A percentile compares a stretch with the other conserved stretches of the same genome.
These are phyloP conservation scores for Bambusicola thoracicus DNA, from an alignment of 2,113 vertebrate genomes.

Conservation along the genomic window DNA sequence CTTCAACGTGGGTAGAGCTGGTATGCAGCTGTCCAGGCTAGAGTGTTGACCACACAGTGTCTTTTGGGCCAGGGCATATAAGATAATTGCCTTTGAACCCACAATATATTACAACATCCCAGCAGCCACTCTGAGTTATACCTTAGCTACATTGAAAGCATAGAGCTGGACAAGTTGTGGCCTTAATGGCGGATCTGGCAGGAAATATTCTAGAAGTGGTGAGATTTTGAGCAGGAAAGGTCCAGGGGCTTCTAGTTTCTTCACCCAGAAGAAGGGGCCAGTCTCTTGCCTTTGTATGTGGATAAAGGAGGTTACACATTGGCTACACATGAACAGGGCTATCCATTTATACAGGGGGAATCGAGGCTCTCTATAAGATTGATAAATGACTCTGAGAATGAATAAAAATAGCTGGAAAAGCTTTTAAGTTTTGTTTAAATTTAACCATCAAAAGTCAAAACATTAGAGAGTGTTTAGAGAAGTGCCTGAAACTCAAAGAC, in stretches of 20 bases:
- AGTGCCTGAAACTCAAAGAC: constrained; percentile 49
- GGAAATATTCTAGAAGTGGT: background rate
- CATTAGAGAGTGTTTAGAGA: constrained; percentile 65
- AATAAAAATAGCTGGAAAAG: constrained; percentile 59
- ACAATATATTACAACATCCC: background rate
- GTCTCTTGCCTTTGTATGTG: background rate
- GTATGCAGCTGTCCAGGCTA: background rate
- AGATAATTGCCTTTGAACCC: background rate
- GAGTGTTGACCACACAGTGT: accelerated
- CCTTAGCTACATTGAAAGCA: accelerated
- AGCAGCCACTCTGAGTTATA: background rate
- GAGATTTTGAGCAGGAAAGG: background rate
- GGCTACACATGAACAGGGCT: background rate
- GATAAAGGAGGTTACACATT: background rate
- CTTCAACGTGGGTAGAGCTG: background rate
- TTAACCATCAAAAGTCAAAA: constrained; percentile 64
- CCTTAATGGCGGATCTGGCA: background rate
- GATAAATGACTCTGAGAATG: constrained; percentile 38
- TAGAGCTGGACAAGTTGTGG: background rate
- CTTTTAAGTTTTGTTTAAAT: constrained; percentile 74
- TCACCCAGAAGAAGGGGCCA: background rate
- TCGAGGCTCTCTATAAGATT: background rate
- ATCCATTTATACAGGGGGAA: background rate
- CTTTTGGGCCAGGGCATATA: background rate
- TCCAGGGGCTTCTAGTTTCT: background rate